Conservation (phyloP, 1,140 invertebrate species). For the Drosophila miranda region DNA sequence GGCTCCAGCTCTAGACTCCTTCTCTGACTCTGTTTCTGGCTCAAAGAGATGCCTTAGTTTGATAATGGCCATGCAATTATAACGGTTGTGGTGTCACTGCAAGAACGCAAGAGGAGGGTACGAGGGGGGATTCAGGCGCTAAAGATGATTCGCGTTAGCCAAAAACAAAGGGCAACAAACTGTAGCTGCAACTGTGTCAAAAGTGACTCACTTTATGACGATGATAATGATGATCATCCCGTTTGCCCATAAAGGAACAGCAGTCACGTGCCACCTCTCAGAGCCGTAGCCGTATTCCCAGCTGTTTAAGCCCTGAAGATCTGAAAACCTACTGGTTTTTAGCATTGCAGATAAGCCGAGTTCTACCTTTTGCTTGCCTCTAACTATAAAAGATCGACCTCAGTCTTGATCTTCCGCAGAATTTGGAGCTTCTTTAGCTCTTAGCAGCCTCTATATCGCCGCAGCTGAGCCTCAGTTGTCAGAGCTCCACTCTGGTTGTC, state of each 20-base stretch:
- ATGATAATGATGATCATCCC: slow-evolving; percentile 22
- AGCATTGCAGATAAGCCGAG: too few species aligned
- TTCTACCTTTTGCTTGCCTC: too few species aligned
- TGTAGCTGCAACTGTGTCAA: slow-evolving; percentile 37
- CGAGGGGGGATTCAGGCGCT: slow-evolving; percentile 11
- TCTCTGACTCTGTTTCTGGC: slow-evolving; percentile 16
- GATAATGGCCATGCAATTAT: slow-evolving; percentile 78
- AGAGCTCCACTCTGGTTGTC: too few species aligned
- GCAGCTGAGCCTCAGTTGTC: too few species aligned
- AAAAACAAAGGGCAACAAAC: slow-evolving; percentile 54
- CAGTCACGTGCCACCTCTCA: slow-evolving; percentile 28
- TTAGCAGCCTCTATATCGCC: too few species aligned
- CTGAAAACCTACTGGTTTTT: too few species aligned
- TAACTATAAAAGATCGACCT: too few species aligned
- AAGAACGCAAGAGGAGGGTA: neutral
- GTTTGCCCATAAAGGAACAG: slow-evolving; percentile 12
- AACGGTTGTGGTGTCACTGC: slow-evolving; percentile 60
- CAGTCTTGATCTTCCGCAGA: too few species aligned
- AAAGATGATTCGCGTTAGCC: slow-evolving; percentile 23
- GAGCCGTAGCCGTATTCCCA: too few species aligned
- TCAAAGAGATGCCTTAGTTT: slow-evolving; percentile 73
- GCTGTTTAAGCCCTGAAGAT: too few species aligned
- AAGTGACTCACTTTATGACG: slow-evolving; percentile 35
- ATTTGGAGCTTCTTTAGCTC: too few species aligned
- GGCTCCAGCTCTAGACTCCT: too few species aligned